phyloP scores from a whole-genome alignment of 53 echinoderm and acorn worm species.

The Hippasteria phrygiana region DNA sequence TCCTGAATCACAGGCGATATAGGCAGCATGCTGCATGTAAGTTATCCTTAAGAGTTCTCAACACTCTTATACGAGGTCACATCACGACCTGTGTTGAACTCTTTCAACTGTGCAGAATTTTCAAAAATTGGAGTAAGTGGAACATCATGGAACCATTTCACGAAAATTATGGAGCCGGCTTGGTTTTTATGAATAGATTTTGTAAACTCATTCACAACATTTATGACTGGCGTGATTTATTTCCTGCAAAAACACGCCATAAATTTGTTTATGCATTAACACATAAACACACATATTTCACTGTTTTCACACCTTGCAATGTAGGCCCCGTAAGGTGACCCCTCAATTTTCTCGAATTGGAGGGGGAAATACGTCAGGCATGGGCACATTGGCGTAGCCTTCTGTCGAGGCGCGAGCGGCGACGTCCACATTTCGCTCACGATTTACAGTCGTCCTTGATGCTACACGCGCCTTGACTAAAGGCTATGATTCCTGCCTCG shows the following conservation, averaged over 20 bases:
- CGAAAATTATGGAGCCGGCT: background rate
- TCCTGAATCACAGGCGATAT: no score
- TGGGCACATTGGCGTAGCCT: background rate
- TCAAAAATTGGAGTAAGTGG: background rate
- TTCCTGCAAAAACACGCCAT: constrained; percentile 12
- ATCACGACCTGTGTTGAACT: no score
- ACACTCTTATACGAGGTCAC: no score
- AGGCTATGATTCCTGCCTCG: background rate
- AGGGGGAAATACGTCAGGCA: background rate
- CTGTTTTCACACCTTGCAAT: constrained; percentile 1
- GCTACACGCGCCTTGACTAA: background rate
- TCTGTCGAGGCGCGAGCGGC: background rate
- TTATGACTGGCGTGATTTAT: constrained; percentile 49
- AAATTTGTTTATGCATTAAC: constrained; percentile 61
- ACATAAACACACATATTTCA: constrained; percentile 62
- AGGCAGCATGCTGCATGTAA: no score
- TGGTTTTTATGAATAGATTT: constrained; percentile 9
- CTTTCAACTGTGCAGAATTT: no score
- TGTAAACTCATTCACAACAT: constrained; percentile 50
- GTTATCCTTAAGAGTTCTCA: no score
- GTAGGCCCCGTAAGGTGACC: background rate
- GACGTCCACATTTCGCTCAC: background rate
- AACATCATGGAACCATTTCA: background rate
- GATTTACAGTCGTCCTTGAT: background rate
- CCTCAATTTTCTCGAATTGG: background rate